Evolutionary conservation across 2,113 vertebrate species (phyloP).

Genomic region (Sinocyclocheilus maitianheensis): DNA sequence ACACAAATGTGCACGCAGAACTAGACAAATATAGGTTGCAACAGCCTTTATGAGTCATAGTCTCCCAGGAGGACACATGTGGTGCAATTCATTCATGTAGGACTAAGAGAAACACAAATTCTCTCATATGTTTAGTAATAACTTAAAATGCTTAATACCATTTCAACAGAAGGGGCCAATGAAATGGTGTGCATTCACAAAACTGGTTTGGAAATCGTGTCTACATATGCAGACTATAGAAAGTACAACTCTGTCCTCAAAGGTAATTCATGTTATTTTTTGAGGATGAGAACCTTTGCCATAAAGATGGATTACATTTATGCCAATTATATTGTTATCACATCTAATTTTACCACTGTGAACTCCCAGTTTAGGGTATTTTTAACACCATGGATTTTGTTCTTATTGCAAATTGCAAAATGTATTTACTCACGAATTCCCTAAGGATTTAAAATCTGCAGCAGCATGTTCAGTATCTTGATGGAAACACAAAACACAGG

Average conservation of each 20-base stretch:
- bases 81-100: constrained; percentile 4
- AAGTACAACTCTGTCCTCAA: not conserved
- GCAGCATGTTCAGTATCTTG: not conserved
- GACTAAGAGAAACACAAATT: not conserved
- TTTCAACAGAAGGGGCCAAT: not conserved
- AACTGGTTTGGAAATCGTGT: not conserved
- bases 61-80: constrained; percentile 9
- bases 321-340: not conserved
- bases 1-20: constrained; percentile 7
- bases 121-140: not conserved
- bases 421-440: not conserved
- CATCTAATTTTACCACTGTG: not conserved
- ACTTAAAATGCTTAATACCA: not conserved
- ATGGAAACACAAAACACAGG: not conserved
- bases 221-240: not conserved
- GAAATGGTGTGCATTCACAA: not conserved
- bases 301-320: not conserved
- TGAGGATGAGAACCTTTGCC: not conserved
- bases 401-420: not conserved
- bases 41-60: constrained; percentile 27
- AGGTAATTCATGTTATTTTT: not conserved
- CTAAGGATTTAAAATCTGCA: not conserved
- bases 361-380: not conserved
- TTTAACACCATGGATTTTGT: not conserved
- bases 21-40: constrained; percentile 9